These are phyloP conservation scores for Myotis myotis DNA, from an alignment of 2,797 vertebrate genomes.

Conservation along the genomic window DNA sequence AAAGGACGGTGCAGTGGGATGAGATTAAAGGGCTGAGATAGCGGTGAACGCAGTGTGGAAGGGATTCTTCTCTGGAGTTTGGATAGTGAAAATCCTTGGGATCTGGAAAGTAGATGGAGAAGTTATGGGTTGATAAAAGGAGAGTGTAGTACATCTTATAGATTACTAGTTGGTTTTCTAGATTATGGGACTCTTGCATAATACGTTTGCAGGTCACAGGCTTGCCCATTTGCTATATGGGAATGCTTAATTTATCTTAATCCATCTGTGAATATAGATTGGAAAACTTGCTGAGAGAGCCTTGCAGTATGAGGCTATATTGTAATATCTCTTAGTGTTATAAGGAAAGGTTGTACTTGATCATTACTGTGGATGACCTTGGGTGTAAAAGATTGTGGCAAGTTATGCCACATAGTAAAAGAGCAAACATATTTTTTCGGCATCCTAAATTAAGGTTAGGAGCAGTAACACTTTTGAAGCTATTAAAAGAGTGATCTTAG, in stretches of 20 bases:
- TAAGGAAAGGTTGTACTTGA: background rate
- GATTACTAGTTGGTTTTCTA: background rate
- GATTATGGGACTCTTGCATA: background rate
- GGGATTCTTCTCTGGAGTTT: background rate
- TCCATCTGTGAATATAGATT: too few species aligned
- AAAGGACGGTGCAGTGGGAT: accelerated
- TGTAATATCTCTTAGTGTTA: background rate
- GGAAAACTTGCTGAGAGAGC: background rate
- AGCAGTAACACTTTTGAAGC: background rate
- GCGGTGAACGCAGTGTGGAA: background rate
- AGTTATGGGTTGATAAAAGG: background rate
- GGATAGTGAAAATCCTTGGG: background rate
- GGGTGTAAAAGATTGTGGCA: background rate
- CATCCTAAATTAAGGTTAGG: background rate
- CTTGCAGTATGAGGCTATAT: background rate
- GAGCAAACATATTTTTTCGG: background rate
- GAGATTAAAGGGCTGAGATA: too few species aligned
- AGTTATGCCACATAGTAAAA: background rate
- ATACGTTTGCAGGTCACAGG: too few species aligned
- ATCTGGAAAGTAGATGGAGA: background rate
- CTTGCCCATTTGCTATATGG: background rate
- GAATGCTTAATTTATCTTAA: background rate
- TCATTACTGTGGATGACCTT: background rate
- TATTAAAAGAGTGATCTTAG: background rate
- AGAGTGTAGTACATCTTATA: background rate